Percentiles rank a stretch among this genome's conserved stretches.
These are phyloP conservation scores for Lithophane socia DNA, from an alignment of 2,888 invertebrate species.

Conservation along the genomic window DNA sequence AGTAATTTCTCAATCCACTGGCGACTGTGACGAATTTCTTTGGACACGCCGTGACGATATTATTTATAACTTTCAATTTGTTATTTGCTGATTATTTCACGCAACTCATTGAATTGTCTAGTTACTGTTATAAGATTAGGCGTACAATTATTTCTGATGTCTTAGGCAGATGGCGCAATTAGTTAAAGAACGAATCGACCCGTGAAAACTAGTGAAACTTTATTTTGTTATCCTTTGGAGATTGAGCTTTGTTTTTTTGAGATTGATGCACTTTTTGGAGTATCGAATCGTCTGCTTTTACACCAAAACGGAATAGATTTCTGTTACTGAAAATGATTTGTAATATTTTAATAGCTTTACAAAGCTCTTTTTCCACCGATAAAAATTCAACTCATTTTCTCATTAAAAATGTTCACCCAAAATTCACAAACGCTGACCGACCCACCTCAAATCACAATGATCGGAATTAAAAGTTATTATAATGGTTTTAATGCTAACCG, in stretches of 20 bases:
- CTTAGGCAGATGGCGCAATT: slow-evolving; percentile 39
- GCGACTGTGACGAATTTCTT: slow-evolving; percentile 81
- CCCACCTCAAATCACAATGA: slow-evolving; percentile 65
- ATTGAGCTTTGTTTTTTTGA: background rate
- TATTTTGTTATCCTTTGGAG: background rate
- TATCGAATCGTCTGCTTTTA: background rate
- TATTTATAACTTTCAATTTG: slow-evolving; percentile 77
- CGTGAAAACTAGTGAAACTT: slow-evolving; percentile 3
- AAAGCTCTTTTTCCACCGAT: background rate
- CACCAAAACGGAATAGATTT: background rate
- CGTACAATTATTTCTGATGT: slow-evolving; percentile 46
- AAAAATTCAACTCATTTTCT: slow-evolving; percentile 10
- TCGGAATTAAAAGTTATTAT: slow-evolving; percentile 78
- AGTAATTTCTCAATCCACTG: slow-evolving; percentile 82
- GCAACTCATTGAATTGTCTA: slow-evolving; percentile 57
- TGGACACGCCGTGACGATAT: slow-evolving; percentile 75
- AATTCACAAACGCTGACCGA: slow-evolving; percentile 16
- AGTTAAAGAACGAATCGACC: slow-evolving; percentile 25
- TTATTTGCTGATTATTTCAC: slow-evolving; percentile 68
- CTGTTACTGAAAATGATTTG: background rate
- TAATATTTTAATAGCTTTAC: background rate
- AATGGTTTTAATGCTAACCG: slow-evolving; percentile 79
- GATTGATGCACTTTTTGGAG: slow-evolving; percentile 15
- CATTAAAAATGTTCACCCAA: slow-evolving; percentile 10
- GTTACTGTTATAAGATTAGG: slow-evolving; percentile 57